Evolutionary conservation across 1,140 invertebrate species (phyloP).

Genomic region (Bombus sylvicola): DNA sequence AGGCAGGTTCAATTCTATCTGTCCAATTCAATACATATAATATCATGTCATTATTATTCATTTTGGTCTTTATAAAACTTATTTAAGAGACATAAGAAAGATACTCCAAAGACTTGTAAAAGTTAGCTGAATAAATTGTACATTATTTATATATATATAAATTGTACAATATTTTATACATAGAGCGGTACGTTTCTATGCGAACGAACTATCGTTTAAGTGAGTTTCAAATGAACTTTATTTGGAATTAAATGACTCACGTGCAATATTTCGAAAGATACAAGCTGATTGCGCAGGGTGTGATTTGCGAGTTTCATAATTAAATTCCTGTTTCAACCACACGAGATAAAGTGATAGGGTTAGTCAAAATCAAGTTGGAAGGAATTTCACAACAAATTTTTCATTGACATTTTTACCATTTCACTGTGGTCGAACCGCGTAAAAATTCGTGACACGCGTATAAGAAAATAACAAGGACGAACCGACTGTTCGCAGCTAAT

Average conservation of each 20-base stretch:
- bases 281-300: not conserved
- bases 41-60: no score
- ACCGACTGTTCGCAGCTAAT: constrained; percentile 48
- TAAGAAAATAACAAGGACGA: constrained; percentile 48
- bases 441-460: constrained; percentile 29
- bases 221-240: not conserved
- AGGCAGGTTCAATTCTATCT: no score
- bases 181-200: not conserved
- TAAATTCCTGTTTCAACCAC: not conserved
- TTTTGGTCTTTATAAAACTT: no score
- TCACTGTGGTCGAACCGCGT: not conserved
- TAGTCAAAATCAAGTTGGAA: not conserved
- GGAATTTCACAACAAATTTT: not conserved
- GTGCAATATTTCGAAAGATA: constrained; percentile 14
- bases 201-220: not conserved
- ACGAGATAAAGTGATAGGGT: not conserved
- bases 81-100: no score
- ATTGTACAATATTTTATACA: no score
- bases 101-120: not conserved
- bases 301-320: not conserved
- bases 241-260: not conserved
- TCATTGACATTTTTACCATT: not conserved
- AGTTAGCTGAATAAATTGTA: no score
- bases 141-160: no score
- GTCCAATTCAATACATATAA: no score